These are phyloP conservation scores for Pygathrix nemaeus DNA, from an alignment of 2,113 vertebrate species.

Conservation along the genomic window DNA sequence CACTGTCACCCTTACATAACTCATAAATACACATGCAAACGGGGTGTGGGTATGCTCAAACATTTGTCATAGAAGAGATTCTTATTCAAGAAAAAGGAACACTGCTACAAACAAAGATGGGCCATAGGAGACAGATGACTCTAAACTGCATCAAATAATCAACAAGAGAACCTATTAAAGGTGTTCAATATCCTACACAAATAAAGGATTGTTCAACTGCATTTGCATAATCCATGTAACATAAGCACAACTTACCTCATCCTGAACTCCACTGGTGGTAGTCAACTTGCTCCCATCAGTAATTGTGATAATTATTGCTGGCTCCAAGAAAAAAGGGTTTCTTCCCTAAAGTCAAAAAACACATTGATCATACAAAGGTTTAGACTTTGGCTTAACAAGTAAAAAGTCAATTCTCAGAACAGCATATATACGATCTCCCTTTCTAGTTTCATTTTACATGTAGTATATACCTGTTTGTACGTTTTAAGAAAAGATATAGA, in stretches of 20 bases:
- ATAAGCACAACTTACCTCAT: conserved; percentile 89
- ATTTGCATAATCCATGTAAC: not conserved
- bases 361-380: conserved; percentile 49
- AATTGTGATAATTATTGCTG: conserved; percentile 95
- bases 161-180: not conserved
- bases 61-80: conserved; percentile 30
- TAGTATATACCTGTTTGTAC: not conserved
- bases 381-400: not conserved
- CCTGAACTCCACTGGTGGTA: conserved; percentile 91
- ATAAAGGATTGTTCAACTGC: not conserved
- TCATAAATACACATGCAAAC: not conserved
- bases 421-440: not conserved
- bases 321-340: conserved; percentile 96
- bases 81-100: conserved; percentile 4
- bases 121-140: not conserved
- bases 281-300: conserved; percentile 96
- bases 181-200: not conserved
- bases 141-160: not conserved
- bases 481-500: not conserved
- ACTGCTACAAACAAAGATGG: not conserved
- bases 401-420: conserved; percentile 48
- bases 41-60: not conserved
- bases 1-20: not conserved
- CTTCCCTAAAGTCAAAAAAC: conserved; percentile 86
- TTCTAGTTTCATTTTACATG: not conserved